Percentiles rank a stretch among this genome's conserved stretches.
phyloP scores from a whole-genome alignment of 2,888 invertebrate genomes.

The Agrochola macilenta region DNA sequence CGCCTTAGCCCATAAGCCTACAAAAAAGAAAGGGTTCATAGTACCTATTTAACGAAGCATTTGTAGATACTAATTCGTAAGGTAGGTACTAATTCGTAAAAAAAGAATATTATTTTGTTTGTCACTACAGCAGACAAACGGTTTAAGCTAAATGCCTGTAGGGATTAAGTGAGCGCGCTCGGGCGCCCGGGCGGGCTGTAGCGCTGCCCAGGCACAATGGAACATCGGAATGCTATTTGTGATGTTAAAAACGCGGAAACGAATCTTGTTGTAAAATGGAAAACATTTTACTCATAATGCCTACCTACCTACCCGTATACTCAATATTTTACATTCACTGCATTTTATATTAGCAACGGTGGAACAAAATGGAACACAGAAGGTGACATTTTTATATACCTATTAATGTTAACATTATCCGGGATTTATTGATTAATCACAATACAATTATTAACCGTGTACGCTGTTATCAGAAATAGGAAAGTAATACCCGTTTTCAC shows the following conservation, averaged over 20 bases:
- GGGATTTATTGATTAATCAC: background rate
- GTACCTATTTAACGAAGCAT: background rate
- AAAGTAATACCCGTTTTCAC: background rate
- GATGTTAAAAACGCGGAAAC: conserved; percentile 77
- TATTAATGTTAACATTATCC: no score
- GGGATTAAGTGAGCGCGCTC: conserved; percentile 74
- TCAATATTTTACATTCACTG: conserved; percentile 8
- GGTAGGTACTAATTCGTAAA: conserved; percentile 18
- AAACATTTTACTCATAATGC: conserved; percentile 52
- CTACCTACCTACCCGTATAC: background rate
- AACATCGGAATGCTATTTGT: conserved; percentile 82
- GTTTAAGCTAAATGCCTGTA: conserved; percentile 68
- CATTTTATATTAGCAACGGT: conserved; percentile 7
- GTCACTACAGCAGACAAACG: conserved; percentile 37
- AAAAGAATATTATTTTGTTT: conserved; percentile 38
- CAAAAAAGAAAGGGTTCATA: background rate
- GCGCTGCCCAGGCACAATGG: conserved; percentile 74
- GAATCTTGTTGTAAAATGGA: conserved; percentile 64
- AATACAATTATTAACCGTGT: background rate
- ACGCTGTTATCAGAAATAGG: background rate
- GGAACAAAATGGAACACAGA: background rate
- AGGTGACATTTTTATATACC: background rate
- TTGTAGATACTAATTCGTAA: no score
- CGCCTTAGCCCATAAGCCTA: background rate
- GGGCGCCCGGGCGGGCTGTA: conserved; percentile 44